A percentile compares a stretch with the other conserved stretches of the same genome.
These are phyloP conservation scores for Morpho deidamia DNA, from an alignment of 2,888 invertebrate species.

Conservation along the genomic window DNA sequence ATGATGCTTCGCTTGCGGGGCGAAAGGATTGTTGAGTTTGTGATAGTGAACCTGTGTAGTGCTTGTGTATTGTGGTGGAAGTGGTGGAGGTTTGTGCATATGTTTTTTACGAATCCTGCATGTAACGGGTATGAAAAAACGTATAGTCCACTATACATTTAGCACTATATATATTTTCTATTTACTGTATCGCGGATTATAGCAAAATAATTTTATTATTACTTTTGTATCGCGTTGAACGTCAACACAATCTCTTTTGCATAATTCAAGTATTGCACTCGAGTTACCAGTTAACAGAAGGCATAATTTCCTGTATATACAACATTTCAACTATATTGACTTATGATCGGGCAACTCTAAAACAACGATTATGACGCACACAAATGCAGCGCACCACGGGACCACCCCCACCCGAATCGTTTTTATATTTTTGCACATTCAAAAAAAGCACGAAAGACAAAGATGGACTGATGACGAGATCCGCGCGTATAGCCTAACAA, in stretches of 20 bases:
- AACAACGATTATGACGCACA: constrained; percentile 71
- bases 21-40: no score
- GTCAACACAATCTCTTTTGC: constrained; percentile 9
- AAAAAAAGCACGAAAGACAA: constrained; percentile 74
- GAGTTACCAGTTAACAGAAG: background rate
- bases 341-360: constrained; percentile 75
- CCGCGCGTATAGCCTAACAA: constrained; percentile 49
- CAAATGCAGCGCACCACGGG: constrained; percentile 52
- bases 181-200: no score
- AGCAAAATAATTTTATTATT: no score
- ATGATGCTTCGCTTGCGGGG: no score
- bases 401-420: constrained; percentile 64
- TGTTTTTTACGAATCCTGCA: no score
- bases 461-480: constrained; percentile 75
- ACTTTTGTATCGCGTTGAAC: background rate
- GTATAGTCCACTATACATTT: no score
- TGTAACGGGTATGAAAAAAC: no score
- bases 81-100: no score
- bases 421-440: constrained; percentile 78
- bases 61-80: no score
- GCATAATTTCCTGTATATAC: constrained; percentile 23
- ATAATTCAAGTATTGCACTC: constrained; percentile 3
- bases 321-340: constrained; percentile 44
- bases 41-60: no score
- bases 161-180: no score